A percentile compares a stretch with the other conserved stretches of the same genome.
phyloP scores from a whole-genome alignment of 2,113 vertebrate genomes.

The Corvus cornix region DNA sequence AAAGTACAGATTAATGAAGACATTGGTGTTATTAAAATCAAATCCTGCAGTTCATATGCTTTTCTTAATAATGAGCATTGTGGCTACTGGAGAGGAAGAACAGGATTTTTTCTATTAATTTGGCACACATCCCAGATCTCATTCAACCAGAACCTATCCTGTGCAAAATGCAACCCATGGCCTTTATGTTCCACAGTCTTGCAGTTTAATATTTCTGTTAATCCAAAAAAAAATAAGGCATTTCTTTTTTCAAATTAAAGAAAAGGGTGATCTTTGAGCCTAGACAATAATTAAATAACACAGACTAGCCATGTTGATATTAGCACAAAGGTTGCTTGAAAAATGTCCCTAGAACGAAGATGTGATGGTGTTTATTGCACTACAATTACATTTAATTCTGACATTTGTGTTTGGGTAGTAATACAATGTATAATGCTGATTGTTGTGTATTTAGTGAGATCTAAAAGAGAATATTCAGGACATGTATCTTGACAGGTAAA shows the following conservation, averaged over 20 bases:
- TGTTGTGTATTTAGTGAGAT: not conserved
- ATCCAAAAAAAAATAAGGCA: slow-evolving; percentile 47
- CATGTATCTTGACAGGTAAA: not conserved
- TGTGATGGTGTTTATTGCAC: not conserved
- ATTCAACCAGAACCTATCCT: slow-evolving; percentile 94
- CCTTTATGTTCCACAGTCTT: slow-evolving; percentile 82
- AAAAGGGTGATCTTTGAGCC: slow-evolving; percentile 44
- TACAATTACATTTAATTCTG: not conserved
- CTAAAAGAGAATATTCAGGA: not conserved
- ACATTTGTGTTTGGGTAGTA: not conserved
- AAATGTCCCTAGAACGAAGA: not conserved
- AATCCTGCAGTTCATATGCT: slow-evolving; percentile 89
- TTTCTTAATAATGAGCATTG: slow-evolving; percentile 90
- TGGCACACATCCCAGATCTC: slow-evolving; percentile 94
- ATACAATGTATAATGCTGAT: not conserved
- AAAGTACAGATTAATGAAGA: slow-evolving; percentile 89
- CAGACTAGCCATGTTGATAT: not conserved
- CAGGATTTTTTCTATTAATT: slow-evolving; percentile 91
- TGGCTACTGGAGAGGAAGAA: slow-evolving; percentile 89
- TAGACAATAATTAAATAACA: slow-evolving; percentile 63
- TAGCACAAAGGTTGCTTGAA: not conserved
- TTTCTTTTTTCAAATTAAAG: slow-evolving; percentile 54
- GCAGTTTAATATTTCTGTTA: slow-evolving; percentile 75
- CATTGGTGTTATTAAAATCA: slow-evolving; percentile 92
- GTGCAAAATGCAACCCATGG: slow-evolving; percentile 83